phyloP scores from a whole-genome alignment of 2,113 vertebrate genomes.

The Brachypteracias leptosomus region DNA sequence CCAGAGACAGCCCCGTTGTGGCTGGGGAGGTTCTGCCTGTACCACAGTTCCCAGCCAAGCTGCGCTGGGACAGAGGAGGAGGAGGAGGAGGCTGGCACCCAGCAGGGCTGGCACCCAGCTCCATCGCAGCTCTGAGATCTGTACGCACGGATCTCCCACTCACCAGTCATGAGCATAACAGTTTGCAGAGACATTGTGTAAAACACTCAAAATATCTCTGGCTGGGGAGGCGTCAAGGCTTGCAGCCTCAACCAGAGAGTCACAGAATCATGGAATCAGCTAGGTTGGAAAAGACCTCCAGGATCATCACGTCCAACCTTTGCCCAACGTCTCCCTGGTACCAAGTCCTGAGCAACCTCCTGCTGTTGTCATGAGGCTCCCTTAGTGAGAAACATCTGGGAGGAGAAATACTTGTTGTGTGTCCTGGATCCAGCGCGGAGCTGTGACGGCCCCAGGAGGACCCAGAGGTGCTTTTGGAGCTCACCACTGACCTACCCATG shows the following conservation, averaged over 20 bases:
- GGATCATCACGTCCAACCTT: too few species aligned
- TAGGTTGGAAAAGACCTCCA: too few species aligned
- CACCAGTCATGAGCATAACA: not conserved
- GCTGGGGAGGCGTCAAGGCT: not conserved
- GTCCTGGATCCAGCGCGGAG: not conserved
- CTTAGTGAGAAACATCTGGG: not conserved
- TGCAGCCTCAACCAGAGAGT: too few species aligned
- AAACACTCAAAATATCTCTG: not conserved
- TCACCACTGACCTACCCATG: rapidly evolving
- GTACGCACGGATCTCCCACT: not conserved
- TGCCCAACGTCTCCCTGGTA: too few species aligned
- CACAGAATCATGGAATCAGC: too few species aligned
- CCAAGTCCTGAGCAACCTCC: rapidly evolving
- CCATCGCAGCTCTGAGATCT: not conserved
- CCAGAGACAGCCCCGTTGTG: not conserved
- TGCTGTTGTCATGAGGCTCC: rapidly evolving
- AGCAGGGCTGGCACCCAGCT: not conserved
- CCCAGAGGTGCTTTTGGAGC: rapidly evolving
- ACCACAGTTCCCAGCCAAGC: rapidly evolving
- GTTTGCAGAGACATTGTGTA: not conserved
- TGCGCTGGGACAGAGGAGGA: not conserved
- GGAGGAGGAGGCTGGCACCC: not conserved
- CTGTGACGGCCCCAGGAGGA: rapidly evolving
- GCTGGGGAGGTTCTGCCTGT: not conserved
- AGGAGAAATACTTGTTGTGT: not conserved